Evolutionary conservation across 2,113 vertebrate genomes (phyloP), one percentile per base, ranked within the genome.

Genomic region (Peucedramus taeniatus): DNA sequence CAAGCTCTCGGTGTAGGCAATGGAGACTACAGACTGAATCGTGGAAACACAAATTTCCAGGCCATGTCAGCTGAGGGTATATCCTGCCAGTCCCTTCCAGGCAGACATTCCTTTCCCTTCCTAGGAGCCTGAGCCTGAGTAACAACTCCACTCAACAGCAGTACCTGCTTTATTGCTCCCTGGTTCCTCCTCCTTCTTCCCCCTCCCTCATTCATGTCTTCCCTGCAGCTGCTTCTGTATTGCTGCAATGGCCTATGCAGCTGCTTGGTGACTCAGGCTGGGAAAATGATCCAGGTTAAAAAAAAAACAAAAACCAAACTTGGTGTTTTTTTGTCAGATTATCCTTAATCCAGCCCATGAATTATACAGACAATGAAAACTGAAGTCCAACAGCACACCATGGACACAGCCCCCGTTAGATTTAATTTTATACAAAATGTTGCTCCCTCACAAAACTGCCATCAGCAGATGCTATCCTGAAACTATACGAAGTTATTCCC

Each of bases 361-460:
- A 27, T 45, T 76, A 33, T 68, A 23, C 2, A 5, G 40, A 23
- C 9, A 3, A 27, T 61, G 16, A 77, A 33, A 80, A 47, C 10
- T 47, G 11, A 51, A 64, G 28, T 59, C 39, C 33, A 26, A 1
- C 21, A 35, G 2, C 27, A 18, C 30, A 51, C 11, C 5, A 22
- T 3, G 13, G 28, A 30, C 12, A 19, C 8, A 70, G 7, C 1
- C 8, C 10, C 6, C 2, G 0, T 1, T 4, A 47, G 17, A 22
- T 79, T 70, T 68, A 2, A 7, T 61, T 51, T 83, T 45, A 70
- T 0, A 3, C 11, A 53, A 56, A 53, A 47, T 26, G 8, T 22
- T 59, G 16, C 10, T 91, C 15, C 16, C 39, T 68, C 20, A 33
- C 1, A 2, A 64, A 90, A 79, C 3, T 33, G 10, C 17, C 31